A percentile compares a stretch with the other conserved stretches of the same genome.
phyloP scores from a whole-genome alignment of 2,797 vertebrate species.

The Diceros bicornis region DNA sequence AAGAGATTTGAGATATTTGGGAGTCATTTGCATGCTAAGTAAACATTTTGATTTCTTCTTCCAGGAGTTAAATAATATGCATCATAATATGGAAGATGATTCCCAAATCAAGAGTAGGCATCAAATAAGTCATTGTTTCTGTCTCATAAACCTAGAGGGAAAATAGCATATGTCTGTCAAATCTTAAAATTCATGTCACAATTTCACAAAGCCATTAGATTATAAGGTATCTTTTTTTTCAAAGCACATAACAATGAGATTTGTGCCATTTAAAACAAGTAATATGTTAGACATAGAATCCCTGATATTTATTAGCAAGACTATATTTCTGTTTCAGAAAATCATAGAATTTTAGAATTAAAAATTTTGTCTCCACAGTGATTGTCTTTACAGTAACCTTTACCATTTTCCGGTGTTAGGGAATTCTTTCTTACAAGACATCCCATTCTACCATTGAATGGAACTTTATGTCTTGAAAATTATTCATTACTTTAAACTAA shows the following conservation, averaged over 20 bases:
- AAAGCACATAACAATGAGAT: neutral
- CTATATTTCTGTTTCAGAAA: constrained; percentile 51
- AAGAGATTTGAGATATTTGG: constrained; percentile 57
- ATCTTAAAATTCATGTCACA: constrained; percentile 8
- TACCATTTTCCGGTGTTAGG: neutral
- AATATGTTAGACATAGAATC: neutral
- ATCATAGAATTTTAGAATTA: constrained; percentile 21
- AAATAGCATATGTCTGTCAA: neutral
- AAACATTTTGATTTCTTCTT: constrained; percentile 59
- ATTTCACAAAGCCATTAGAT: constrained; percentile 56
- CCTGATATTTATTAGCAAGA: constrained; percentile 40
- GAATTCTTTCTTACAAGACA: neutral
- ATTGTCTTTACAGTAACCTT: neutral
- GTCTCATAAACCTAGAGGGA: constrained; percentile 13
- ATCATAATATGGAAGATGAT: constrained; percentile 31
- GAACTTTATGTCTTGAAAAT: constrained; percentile 10
- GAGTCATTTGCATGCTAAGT: constrained; percentile 56
- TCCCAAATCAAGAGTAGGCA: neutral
- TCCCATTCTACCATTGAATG: neutral
- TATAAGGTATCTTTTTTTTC: constrained; percentile 35
- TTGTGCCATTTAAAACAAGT: constrained; percentile 3
- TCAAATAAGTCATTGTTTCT: constrained; percentile 51
- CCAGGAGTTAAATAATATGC: constrained; percentile 50
- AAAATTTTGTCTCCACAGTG: neutral
- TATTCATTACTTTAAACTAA: constrained; percentile 19